Base-by-base conservation (phyloP, 2,888 invertebrate genomes). In the Chrysolina oricalcia region DNA sequence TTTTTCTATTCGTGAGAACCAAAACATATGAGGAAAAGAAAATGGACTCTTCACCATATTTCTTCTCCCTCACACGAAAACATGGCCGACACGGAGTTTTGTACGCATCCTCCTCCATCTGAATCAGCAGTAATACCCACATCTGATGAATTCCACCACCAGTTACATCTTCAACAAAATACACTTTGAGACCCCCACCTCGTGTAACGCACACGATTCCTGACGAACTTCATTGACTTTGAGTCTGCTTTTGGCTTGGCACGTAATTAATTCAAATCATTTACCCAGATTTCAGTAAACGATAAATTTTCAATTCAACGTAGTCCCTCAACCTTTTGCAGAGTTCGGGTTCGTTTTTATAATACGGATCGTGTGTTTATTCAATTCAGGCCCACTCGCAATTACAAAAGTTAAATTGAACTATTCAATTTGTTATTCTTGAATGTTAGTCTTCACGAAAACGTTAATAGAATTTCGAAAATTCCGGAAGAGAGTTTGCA, bases 401-500 rank as follows among this genome's bases (percentile, higher is more conserved):
- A 48, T 48, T 17, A 48, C 48, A 9, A 48, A 48, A 48, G 17
- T 48, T 48, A 15, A 17, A 48, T 48, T 48, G n/a, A 48, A 48
- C 48, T 48, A 48, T 17, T 48, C 17, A 17, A 48, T 48, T 48
- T 48, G 48, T 48, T 48, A 17, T 48, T 48, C 48, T 48, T 48
- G 48, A 48, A 48, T 48, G 17, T 48, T 48, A 48, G 48, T 48
- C 48, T 48, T 17, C 48, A 48, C 48, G 48, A 17, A 17, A 48
- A 48, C 17, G 17, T 48, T 48, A 17, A 9, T 17, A 48, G 17
- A 9, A 46, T 46, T n/a, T 15, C 13, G 46, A 46, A 48, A n/a
- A 48, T 9, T 48, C 17, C 17, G 48, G 48, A 35, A 35, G 8
- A 0, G 27, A 35, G 35, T 3, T 35, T 35, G 35, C 35, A 35